These are phyloP conservation scores for Sycophaga agraensis DNA, from an alignment of 1,140 invertebrate species.

Conservation along the genomic window DNA sequence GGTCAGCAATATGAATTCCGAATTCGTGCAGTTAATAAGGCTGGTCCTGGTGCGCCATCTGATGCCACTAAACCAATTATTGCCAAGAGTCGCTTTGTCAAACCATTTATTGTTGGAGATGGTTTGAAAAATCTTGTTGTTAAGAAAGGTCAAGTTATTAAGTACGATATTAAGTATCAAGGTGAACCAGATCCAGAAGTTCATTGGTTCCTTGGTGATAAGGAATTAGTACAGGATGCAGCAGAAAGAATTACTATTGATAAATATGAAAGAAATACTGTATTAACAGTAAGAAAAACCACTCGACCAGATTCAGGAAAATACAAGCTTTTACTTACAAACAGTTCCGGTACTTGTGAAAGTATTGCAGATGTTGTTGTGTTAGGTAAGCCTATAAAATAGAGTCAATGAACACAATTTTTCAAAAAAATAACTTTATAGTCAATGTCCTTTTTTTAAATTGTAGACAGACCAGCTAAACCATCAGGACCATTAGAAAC, in stretches of 20 bases:
- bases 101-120: conserved; percentile 89
- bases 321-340: conserved; percentile 82
- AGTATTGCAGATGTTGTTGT: conserved; percentile 84
- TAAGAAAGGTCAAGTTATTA: conserved; percentile 91
- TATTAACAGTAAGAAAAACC: conserved; percentile 84
- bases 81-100: conserved; percentile 93
- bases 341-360: conserved; percentile 82
- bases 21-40: conserved; percentile 93
- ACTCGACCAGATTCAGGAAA: conserved; percentile 86
- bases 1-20: conserved; percentile 95
- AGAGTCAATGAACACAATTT: not conserved
- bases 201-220: conserved; percentile 75
- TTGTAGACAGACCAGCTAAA: conserved; percentile 77
- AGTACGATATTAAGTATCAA: conserved; percentile 91
- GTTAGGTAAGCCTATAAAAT: conserved; percentile 66
- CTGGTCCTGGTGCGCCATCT: conserved; percentile 91
- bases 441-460: conserved; percentile 23
- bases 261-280: conserved; percentile 87
- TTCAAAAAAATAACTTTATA: not conserved
- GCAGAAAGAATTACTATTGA: conserved; percentile 79
- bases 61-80: conserved; percentile 93
- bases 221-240: conserved; percentile 71
- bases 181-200: conserved; percentile 93
- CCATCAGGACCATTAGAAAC: conserved; percentile 85
- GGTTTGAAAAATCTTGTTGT: conserved; percentile 83